phyloP scores from a whole-genome alignment of 2,888 invertebrate genomes.

The Syrphus vitripennis region DNA sequence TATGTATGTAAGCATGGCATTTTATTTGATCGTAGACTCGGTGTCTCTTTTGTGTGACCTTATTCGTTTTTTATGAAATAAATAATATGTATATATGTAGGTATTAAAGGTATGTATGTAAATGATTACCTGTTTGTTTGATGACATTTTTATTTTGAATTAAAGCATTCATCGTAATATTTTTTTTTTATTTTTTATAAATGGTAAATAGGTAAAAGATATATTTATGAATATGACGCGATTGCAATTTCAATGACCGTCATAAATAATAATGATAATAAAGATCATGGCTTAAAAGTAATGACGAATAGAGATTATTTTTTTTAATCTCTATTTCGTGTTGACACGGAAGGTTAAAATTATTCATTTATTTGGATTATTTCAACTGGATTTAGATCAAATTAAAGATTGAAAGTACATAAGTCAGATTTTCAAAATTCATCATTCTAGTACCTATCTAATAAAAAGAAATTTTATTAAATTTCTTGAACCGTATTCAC shows the following conservation, averaged over 20 bases:
- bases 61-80: conserved; percentile 57
- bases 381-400: too few relatives aligned
- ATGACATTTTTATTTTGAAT: conserved; percentile 13
- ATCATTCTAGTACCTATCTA: too few relatives aligned
- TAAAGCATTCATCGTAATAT: conserved; percentile 26
- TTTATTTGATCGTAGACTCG: conserved; percentile 55
- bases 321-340: neutral
- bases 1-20: conserved; percentile 16
- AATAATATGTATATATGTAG: too few relatives aligned
- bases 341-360: neutral
- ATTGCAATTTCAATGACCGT: conserved; percentile 50
- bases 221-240: conserved; percentile 14
- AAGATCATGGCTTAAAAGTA: conserved; percentile 9
- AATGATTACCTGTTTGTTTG: conserved; percentile 30
- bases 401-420: too few relatives aligned
- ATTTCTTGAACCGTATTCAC: too few relatives aligned
- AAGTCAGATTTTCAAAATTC: too few relatives aligned
- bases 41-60: conserved; percentile 66
- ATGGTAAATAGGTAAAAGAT: neutral
- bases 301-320: neutral
- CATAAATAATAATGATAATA: conserved; percentile 3
- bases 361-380: neutral
- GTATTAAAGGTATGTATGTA: too few relatives aligned
- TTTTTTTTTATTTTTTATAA: neutral
- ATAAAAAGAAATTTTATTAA: too few relatives aligned